Evolutionary conservation across 2,888 invertebrate species (phyloP).

Genomic region (Cephonodes hylas): DNA sequence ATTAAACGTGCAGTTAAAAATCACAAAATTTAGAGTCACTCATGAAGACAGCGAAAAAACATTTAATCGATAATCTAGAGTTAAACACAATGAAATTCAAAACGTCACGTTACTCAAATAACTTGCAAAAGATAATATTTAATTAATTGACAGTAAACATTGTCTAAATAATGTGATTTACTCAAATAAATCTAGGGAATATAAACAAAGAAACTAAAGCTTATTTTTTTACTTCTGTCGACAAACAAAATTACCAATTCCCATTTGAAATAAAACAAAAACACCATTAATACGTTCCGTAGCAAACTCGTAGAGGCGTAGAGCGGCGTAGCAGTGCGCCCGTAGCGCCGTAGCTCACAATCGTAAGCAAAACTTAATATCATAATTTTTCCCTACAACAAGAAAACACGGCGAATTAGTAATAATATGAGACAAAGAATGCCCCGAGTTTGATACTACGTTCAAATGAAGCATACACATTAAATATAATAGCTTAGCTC

Average conservation of each 20-base stretch:
- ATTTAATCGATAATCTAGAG: no score
- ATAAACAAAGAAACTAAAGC: not conserved
- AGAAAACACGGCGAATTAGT: conserved; percentile 77
- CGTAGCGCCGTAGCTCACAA: conserved; percentile 51
- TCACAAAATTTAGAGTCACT: no score
- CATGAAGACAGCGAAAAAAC: no score
- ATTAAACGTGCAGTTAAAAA: no score
- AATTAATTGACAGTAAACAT: no score
- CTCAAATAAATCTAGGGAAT: not conserved
- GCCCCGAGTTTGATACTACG: conserved; percentile 78
- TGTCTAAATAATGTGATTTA: no score
- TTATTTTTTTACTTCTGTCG: not conserved
- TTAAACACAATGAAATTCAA: no score
- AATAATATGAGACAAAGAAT: conserved; percentile 75
- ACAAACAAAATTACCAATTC: not conserved
- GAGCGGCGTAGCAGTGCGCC: conserved; percentile 32
- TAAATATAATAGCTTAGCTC: conserved; percentile 74
- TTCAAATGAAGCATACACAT: conserved; percentile 79
- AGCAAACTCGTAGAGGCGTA: conserved; percentile 30
- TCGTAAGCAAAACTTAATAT: conserved; percentile 58
- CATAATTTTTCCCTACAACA: conserved; percentile 61
- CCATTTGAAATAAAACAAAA: conserved; percentile 1
- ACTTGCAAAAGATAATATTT: no score
- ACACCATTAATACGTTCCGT: conserved; percentile 15
- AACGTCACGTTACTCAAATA: no score